A percentile compares a stretch with the other conserved stretches of the same genome.
Conservation (phyloP, 2,888 invertebrate species). For the Microctonus hyperodae region DNA sequence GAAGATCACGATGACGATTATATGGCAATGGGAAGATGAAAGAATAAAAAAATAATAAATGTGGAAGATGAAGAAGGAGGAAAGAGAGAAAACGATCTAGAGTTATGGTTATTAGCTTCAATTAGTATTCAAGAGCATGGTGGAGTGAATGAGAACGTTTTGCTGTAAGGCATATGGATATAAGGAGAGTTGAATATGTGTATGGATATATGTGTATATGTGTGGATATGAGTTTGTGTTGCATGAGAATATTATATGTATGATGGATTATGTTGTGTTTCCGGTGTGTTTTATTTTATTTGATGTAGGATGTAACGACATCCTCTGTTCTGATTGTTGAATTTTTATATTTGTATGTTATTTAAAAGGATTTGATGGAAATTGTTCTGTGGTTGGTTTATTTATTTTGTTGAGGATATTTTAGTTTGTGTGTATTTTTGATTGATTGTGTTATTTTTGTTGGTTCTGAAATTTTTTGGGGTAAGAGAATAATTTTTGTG, state of each 20-base stretch:
- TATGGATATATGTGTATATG: neutral
- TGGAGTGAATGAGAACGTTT: constrained; percentile 10
- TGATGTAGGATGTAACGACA: constrained; percentile 20
- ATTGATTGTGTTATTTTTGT: too few species aligned
- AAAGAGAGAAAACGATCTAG: neutral
- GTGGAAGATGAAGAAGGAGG: constrained; percentile 14
- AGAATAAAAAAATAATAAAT: constrained; percentile 16
- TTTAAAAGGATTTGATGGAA: neutral
- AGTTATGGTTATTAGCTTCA: constrained; percentile 31
- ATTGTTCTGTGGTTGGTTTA: too few species aligned
- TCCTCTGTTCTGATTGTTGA: constrained; percentile 15
- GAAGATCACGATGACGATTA: constrained; percentile 16
- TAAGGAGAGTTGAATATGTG: neutral
- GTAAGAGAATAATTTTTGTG: too few species aligned
- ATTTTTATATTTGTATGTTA: constrained; percentile 4
- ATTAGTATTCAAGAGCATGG: constrained; percentile 33
- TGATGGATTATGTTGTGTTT: constrained; percentile 24
- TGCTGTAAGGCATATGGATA: constrained; percentile 13
- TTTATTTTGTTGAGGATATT: too few species aligned
- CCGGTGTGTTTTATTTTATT: constrained; percentile 25
- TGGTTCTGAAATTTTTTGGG: too few species aligned
- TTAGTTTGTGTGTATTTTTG: neutral
- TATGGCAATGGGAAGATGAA: constrained; percentile 6
- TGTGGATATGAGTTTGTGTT: neutral
- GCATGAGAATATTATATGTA: neutral